Conservation (phyloP, 2,797 vertebrate species). For the Pelochelys cantorii region DNA sequence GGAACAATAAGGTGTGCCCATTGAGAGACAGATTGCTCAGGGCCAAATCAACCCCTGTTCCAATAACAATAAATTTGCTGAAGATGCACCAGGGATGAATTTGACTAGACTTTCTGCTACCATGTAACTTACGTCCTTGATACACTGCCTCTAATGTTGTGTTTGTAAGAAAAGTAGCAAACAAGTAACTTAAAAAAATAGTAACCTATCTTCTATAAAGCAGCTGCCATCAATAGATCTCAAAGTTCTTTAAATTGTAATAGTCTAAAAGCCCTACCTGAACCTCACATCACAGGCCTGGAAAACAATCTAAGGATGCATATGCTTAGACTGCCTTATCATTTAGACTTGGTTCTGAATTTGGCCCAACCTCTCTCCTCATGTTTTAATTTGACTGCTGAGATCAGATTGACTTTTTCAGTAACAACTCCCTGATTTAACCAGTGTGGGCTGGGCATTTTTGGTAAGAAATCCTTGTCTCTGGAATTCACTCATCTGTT, state of each 20-base stretch:
- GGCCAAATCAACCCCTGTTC: background rate
- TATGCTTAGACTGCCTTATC: fast-evolving
- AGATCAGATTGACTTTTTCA: background rate
- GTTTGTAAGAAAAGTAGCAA: background rate
- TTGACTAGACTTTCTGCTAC: background rate
- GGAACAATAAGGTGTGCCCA: background rate
- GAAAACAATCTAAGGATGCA: background rate
- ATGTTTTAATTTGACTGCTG: background rate
- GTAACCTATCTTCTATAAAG: background rate
- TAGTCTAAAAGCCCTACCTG: background rate
- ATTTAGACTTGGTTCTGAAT: background rate
- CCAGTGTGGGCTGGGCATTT: too few relatives aligned
- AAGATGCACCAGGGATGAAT: background rate
- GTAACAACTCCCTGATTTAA: background rate
- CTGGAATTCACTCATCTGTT: background rate
- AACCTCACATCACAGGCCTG: background rate
- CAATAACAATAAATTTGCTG: fast-evolving
- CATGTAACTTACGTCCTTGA: background rate
- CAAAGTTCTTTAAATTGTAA: background rate
- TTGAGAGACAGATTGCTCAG: background rate
- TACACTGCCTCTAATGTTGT: background rate
- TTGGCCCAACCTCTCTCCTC: background rate
- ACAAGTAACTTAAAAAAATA: background rate
- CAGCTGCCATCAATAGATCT: background rate
- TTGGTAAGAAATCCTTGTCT: background rate